Evolutionary conservation across 2,113 vertebrate genomes (phyloP).

Genomic region (Gasterosteus nipponicus): DNA sequence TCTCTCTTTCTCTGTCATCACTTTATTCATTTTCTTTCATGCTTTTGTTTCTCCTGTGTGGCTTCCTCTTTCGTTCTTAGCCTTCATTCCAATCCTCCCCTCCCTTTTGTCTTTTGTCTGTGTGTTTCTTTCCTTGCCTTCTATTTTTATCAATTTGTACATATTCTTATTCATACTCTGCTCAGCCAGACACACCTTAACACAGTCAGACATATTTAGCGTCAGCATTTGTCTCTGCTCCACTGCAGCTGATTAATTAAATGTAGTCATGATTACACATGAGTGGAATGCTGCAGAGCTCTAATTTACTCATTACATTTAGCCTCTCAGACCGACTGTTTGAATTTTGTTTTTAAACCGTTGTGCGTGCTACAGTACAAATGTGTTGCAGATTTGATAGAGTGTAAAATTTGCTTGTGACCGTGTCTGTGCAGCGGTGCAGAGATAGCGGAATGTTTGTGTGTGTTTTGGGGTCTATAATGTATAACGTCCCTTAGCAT

Average conservation of each 20-base stretch:
- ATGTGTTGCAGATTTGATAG: slow-evolving; percentile 13
- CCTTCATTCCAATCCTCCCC: neutral
- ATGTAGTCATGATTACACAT: slow-evolving; percentile 34
- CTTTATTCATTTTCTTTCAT: neutral
- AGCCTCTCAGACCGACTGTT: slow-evolving; percentile 50
- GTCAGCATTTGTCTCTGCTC: slow-evolving; percentile 23
- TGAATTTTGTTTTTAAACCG: slow-evolving; percentile 32
- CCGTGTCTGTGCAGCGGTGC: slow-evolving; percentile 3
- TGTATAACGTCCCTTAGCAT: slow-evolving; percentile 43
- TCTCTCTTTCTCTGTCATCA: neutral
- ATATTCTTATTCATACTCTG: slow-evolving; percentile 1
- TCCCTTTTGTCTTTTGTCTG: neutral
- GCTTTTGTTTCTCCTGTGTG: neutral
- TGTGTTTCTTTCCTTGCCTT: neutral
- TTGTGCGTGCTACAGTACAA: neutral
- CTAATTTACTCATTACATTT: slow-evolving; percentile 66
- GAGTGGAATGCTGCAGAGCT: slow-evolving; percentile 26
- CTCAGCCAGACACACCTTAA: slow-evolving; percentile 4
- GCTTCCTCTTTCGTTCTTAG: neutral
- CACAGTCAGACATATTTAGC: slow-evolving; percentile 16
- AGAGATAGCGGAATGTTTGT: slow-evolving; percentile 36
- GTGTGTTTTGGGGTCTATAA: slow-evolving; percentile 33
- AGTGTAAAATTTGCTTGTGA: neutral
- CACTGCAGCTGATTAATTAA: slow-evolving; percentile 38
- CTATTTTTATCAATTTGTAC: slow-evolving; percentile 1